Conservation (phyloP, 2,888 invertebrate species). For the Trachelus troglodyta region DNA sequence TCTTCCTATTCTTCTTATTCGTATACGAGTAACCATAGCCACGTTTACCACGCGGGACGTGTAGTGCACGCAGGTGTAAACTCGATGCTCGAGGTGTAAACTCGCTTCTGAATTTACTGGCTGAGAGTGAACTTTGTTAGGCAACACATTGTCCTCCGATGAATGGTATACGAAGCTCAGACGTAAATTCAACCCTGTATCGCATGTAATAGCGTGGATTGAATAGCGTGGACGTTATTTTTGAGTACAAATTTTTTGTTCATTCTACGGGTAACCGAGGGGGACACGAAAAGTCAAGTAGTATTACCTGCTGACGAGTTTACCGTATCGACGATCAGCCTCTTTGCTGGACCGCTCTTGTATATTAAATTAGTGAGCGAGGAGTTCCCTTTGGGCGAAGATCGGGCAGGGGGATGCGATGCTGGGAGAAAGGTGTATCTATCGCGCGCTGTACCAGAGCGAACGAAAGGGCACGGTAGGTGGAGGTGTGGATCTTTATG, state of each 20-base stretch:
- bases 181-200: neutral
- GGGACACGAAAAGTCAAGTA: neutral
- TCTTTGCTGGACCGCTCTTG: conserved; percentile 32
- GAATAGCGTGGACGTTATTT: neutral
- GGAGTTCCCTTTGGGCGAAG: conserved; percentile 19
- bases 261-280: neutral
- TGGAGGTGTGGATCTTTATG: conserved; percentile 12
- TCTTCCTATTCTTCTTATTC: neutral
- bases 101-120: neutral
- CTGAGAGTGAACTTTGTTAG: neutral
- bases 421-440: conserved; percentile 6
- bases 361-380: conserved; percentile 45
- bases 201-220: too few relatives aligned
- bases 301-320: neutral
- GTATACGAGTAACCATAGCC: neutral
- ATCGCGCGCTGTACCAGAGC: neutral
- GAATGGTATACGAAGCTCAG: neutral
- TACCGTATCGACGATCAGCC: conserved; percentile 13
- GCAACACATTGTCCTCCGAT: neutral
- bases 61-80: neutral
- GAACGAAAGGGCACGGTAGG: conserved; percentile 17
- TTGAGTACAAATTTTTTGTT: neutral
- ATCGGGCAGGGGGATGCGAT: conserved; percentile 4
- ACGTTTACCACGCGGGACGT: neutral
- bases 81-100: neutral